Evolutionary conservation across 1,140 invertebrate genomes (phyloP), one percentile per base, ranked within the genome.

Genomic region (Anastrepha ludens): DNA sequence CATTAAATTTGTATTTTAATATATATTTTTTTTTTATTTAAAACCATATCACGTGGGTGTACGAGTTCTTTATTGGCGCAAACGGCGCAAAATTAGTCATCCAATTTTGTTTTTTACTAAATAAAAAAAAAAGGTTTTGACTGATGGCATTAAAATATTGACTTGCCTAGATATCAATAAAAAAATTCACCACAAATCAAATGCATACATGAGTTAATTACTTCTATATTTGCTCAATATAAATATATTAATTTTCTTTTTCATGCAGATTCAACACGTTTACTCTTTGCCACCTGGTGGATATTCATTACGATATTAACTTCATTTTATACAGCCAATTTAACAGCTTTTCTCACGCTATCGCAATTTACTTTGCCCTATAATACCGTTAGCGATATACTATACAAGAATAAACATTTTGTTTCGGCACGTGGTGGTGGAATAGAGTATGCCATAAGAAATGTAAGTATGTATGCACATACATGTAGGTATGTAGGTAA

Each of bases 211-310:
- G 44, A 50, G 44, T 47, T 74, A 74, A 74, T 74, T 74, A 47
- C 47, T 55, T 2, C 55, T 11, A 55, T 81, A 81, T 81, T 81
- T 81, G 74, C 3, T n/a, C 20, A 81, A 81, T 81, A 81, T 20
- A 81, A 81, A 81, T 67, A 62, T 20, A 81, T 2, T 67, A 3
- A 55, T 2, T 85, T n/a, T 60, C 86, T 74, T 62, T 44, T 67
- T 9, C 1, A 93, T 94, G 20, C 91, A 98, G 97, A 97, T 94
- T 96, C 97, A 13, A 96, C 96, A 1, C 94, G 97, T 62, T 93
- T 98, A 47, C 93, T 98, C 4, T 98, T 98, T 92, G 97, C 97
- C 29, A 97, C 97, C 0, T 98, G 97, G 97, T 98, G 97, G 97
- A 95, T 98, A 78, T 98, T 98, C 91, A 97, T 97, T 86, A 96